phyloP scores from a whole-genome alignment of 2,113 vertebrate genomes.

The Lagenorhynchus albirostris region DNA sequence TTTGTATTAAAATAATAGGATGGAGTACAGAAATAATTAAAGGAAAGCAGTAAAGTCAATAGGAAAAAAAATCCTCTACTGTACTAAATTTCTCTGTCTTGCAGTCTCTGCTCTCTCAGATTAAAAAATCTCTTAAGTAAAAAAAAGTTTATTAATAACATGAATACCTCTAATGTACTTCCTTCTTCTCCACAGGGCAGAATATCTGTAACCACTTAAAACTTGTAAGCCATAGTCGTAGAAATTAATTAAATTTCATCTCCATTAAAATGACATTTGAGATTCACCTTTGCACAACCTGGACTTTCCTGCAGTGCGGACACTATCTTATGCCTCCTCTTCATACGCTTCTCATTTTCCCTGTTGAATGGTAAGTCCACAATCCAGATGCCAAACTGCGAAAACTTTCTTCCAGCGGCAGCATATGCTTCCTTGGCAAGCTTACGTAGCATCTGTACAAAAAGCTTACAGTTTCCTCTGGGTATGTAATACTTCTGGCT shows the following conservation, averaged over 20 bases:
- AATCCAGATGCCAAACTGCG: slow-evolving; percentile 46
- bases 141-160: background rate
- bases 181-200: background rate
- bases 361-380: slow-evolving; percentile 14
- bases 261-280: background rate
- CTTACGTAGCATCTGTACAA: slow-evolving; percentile 56
- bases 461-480: slow-evolving; percentile 50
- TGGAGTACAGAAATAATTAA: background rate
- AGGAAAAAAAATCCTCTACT: background rate
- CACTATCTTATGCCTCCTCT: background rate
- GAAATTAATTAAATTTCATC: background rate
- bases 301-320: background rate
- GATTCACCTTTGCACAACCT: background rate
- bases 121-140: background rate
- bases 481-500: slow-evolving; percentile 52
- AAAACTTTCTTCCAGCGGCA: slow-evolving; percentile 58
- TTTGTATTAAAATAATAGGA: background rate
- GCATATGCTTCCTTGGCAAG: slow-evolving; percentile 62
- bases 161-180: background rate
- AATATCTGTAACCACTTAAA: background rate
- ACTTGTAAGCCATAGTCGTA: background rate
- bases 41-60: background rate
- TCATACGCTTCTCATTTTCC: slow-evolving; percentile 42
- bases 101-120: background rate
- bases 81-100: background rate